Base-by-base conservation (phyloP, 1,140 invertebrate genomes). In the Trachymyrmex cornetzi region DNA sequence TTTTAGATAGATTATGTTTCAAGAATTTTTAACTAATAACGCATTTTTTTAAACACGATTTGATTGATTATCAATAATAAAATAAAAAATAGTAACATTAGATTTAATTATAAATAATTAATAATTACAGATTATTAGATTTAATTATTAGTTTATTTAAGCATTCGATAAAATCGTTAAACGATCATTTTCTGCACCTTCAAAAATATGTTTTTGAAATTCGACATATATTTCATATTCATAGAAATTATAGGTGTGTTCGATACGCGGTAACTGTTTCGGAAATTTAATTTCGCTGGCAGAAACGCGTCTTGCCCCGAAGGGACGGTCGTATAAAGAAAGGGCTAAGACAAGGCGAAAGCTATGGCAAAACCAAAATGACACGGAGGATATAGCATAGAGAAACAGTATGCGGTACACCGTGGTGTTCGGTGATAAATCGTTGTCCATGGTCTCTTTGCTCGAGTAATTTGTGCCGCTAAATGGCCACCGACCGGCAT, bases 401-500 rank as follows among this genome's bases (percentile, higher is more conserved):
- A 87, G 85, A 85, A 75, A 89, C 67, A 48, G 67, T 74, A 66
- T 75, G 71, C 72, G 82, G 53, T 87, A 55, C 24, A 63, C 66
- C 48, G 66, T 79, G 69, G 44, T 69, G 57, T 24, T 22, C 34
- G 72, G 77, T 72, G 87, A 91, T 91, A 91, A 91, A 91, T 91
- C 84, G 87, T 74, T 48, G 69, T 90, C 86, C 72, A 30, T 79
- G 61, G 64, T 91, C 89, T 88, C 88, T 90, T 91, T 88, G 87
- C 66, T 77, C 79, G 87, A 79, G 87, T 91, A 91, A 91, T 91
- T 91, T 91, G 90, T 88, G 89, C 90, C 90, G 84, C 82, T 91
- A 91, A 91, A 81, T 82, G 90, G 77, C 84, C 87, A 85, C 89
- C 61, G 66, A 74, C 81, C 22, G 57, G 77, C 89, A 91, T 91